Base-by-base conservation (phyloP, 1,140 invertebrate species). In the Leptinotarsa defecta region DNA sequence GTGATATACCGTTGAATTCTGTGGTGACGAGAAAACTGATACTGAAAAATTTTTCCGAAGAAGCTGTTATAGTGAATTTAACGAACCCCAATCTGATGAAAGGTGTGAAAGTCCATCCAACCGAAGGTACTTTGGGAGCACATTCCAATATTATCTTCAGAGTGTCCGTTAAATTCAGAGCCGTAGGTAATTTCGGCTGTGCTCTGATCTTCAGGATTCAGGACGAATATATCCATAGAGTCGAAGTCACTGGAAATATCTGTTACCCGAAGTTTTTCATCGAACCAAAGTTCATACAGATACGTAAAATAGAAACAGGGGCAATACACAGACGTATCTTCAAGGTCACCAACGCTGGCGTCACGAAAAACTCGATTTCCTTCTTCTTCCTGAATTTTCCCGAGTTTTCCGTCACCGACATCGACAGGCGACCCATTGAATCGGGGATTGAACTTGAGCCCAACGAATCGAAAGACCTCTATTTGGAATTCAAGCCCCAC, bases 1-100 rank as follows among this genome's bases (percentile, higher is more conserved):
- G 67, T 13, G 22, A 79, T 49, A 76, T 81, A 13, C 77, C 80
- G 1, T 69, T 81, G 20, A 80, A 81, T 68, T 75, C 71, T 2
- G 27, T 52, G 15, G 71, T 80, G 3, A 71, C 73, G 4, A 71
- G 72, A 67, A 61, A 74, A 17, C 13, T 81, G 5, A 72, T 73
- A 15, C 24, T 81, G 15, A 73, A 49, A 64, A 81, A 81, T 67
- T 68, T 64, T 24, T 74, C 73, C n/a, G 71, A 79, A 13, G 49
- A 74, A 15, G 20, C 71, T 8, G 27, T 80, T 4, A 52, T 74
- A 27, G 43, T 74, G 13, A 68, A 13, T 48, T 48, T 81, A 62
- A 70, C 68, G 27, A 24, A 77, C 1, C 62, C 62, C 3, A 63
- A 76, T 13, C 24, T 43, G 1, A 22, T 78, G n/a, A 70, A 71